Base-by-base conservation (phyloP, 2,888 invertebrate species). In the Mesorhabditis belari region DNA sequence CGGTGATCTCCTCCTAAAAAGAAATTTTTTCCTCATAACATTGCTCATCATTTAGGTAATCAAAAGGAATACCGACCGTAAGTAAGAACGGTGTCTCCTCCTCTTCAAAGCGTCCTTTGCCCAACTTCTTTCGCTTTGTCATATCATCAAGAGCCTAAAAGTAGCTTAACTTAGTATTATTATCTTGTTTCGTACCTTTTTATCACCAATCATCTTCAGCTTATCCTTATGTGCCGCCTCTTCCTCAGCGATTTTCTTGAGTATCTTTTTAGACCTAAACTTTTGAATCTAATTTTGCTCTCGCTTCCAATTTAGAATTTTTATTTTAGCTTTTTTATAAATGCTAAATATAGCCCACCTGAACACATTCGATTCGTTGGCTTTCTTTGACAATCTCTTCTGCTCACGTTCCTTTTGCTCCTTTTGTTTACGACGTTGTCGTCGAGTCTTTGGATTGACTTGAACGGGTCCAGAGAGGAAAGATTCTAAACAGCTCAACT, bases 41-140 rank as follows among this genome's bases (percentile, higher is more conserved):
- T 12, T 35, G 35, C 9, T 35, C 9, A 9, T 35, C 17, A 17
- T 12, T 17, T 9, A 35, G 9, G n/a, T n/a, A n/a, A n/a, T n/a
- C n/a, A n/a, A n/a, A n/a, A n/a, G n/a, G n/a, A n/a, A n/a, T n/a
- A 17, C 19, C 17, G 12, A 61, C 61, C 53, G 54, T 26, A 9
- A 69, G 57, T 6, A 71, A 29, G 64, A 71, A 69, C 2, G 69
- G 65, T 17, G 63, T 63, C 51, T 71, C 69, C 9, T 64, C 69
- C 3, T 71, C 71, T 25, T 59, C 60, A 50, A 71, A 71, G 27
- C 65, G 49, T 53, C 71, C 71, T 4, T 59, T 25, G 50, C 71
- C 71, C 6, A 71, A 49, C 5, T 35, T 26, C 53, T 67, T 63
- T n/a, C 67, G 55, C 52, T 53, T 65, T 21, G 67, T 67, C 21